A percentile compares a stretch with the other conserved stretches of the same genome.
Conservation (phyloP, 1,140 invertebrate species). For the Andrena cerasifolii region DNA sequence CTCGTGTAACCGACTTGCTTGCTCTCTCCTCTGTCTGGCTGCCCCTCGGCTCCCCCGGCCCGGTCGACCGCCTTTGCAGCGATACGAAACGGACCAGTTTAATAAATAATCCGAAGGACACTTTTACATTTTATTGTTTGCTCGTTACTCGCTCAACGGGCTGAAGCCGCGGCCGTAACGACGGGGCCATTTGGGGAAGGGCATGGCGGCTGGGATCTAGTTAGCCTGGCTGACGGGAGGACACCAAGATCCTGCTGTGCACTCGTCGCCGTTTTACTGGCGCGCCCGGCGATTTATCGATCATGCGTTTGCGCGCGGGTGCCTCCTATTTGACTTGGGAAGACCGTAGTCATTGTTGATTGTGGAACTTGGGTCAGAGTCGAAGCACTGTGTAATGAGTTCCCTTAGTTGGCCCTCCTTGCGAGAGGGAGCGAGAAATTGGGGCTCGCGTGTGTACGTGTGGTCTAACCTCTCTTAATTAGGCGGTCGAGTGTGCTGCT, state of each 20-base stretch:
- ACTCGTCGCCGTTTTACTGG: not conserved
- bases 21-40: slow-evolving; percentile 26
- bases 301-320: not conserved
- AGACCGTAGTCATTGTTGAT: too few relatives aligned
- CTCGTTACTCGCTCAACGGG: slow-evolving; percentile 16
- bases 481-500: not conserved
- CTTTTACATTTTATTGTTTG: slow-evolving; percentile 35
- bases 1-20: slow-evolving; percentile 64
- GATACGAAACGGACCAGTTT: slow-evolving; percentile 34
- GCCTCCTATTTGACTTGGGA: too few relatives aligned
- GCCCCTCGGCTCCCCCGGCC: not conserved
- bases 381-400: not conserved
- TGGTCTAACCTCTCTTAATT: not conserved
- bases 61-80: slow-evolving; percentile 10
- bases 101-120: slow-evolving; percentile 35
- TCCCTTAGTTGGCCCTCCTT: not conserved
- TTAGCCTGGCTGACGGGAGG: too few relatives aligned
- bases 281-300: not conserved
- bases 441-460: not conserved
- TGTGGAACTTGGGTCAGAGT: not conserved
- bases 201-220: too few relatives aligned
- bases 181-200: too few relatives aligned
- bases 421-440: not conserved
- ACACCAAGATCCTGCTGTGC: too few relatives aligned
- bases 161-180: too few relatives aligned